phyloP scores from a whole-genome alignment of 2,888 invertebrate species.

The Macrophya alboannulata region DNA sequence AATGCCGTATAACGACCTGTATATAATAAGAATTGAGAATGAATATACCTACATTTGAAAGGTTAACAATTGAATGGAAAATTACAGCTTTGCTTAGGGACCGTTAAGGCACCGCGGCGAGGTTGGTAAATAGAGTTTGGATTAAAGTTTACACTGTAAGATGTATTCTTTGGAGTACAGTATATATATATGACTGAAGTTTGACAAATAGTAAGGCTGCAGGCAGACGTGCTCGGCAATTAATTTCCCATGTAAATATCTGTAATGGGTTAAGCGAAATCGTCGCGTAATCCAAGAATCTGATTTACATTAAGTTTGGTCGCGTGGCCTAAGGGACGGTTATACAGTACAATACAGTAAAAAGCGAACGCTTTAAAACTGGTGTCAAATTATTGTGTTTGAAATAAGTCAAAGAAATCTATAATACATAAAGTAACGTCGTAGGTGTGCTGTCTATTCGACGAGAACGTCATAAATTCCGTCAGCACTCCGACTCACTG shows the following conservation, averaged over 20 bases:
- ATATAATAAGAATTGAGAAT: neutral
- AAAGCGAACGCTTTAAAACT: neutral
- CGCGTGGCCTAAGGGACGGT: neutral
- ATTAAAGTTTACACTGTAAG: neutral
- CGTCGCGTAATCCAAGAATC: neutral
- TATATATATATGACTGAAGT: neutral
- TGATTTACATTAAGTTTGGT: neutral
- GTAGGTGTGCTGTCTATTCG: neutral
- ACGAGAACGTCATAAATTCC: neutral
- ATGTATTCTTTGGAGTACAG: neutral
- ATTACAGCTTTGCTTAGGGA: neutral
- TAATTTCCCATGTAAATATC: conserved; percentile 16
- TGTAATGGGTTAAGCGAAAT: conserved; percentile 3
- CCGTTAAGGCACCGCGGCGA: neutral
- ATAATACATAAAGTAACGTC: neutral
- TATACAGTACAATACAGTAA: too few relatives aligned
- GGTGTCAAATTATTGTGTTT: neutral
- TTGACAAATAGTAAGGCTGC: conserved; percentile 18
- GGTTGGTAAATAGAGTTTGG: neutral
- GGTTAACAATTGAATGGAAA: neutral
- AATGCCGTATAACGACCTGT: neutral
- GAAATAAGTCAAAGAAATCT: neutral
- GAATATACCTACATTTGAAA: neutral
- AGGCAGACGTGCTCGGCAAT: conserved; percentile 10
- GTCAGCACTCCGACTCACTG: neutral